Evolutionary conservation across 2,888 invertebrate species (phyloP), one percentile per base, ranked within the genome.

Genomic region (Mamestra brassicae): DNA sequence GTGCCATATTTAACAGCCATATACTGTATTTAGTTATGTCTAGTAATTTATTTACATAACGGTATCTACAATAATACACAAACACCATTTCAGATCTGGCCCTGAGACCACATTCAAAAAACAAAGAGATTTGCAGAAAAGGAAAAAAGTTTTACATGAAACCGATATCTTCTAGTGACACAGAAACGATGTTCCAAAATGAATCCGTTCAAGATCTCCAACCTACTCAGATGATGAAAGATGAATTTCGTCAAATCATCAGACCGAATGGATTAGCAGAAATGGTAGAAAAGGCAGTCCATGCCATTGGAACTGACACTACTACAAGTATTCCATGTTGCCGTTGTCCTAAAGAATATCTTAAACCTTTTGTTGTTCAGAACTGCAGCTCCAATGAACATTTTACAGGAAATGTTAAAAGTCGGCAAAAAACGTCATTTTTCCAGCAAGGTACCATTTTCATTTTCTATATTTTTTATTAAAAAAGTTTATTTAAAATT

Each of bases 61-160:
- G 11, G 38, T 34, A 54, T 38, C 45, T 36, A 45, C n/a, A 58
- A 60, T 69, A 78, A 58, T 36, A 45, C 2, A 50, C 1, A 58
- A 76, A n/a, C 10, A 45, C 11, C 0, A 34, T 83, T 80, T 67
- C 47, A 83, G 83, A 61, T 84, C 10, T 47, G 47, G 1, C 47
- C 13, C 63, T 60, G 69, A n/a, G 17, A 67, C 38, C 4, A 17
- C 34, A 38, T 57, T 63, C 5, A 36, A 60, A 36, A 34, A 15
- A 52, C 1, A n/a, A 42, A 17, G 42, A 68, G 7, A 15, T 50
- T 60, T 71, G 80, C 58, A 36, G 70, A 38, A 71, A 57, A 71
- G 62, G 65, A 11, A 71, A 57, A 63, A 75, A 72, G 58, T 84
- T 80, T 82, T 58, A 63, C 57, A 61, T 80, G 76, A 45, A 64